Percentiles rank a stretch among this genome's conserved stretches.
These are phyloP conservation scores for Plotosus lineatus DNA, from an alignment of 2,113 vertebrate genomes.

Conservation along the genomic window DNA sequence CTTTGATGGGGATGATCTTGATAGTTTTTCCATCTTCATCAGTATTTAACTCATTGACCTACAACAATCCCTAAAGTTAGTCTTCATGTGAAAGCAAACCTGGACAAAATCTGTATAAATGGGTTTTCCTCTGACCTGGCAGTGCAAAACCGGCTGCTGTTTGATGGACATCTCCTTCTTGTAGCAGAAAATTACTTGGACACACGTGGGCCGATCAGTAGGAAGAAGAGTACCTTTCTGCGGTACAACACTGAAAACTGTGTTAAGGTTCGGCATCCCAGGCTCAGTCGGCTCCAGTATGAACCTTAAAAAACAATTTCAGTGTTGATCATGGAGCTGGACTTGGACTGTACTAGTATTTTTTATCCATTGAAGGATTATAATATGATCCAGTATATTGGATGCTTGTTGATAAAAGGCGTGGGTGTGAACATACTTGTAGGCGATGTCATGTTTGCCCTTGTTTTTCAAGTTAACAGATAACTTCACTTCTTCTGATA, in stretches of 20 bases:
- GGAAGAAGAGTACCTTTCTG: constrained; percentile 69
- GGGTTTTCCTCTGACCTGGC: constrained; percentile 73
- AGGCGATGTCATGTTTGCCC: constrained; percentile 82
- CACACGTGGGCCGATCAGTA: constrained; percentile 62
- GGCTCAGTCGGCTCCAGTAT: constrained; percentile 59
- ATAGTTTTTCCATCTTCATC: constrained; percentile 70
- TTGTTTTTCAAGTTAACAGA: constrained; percentile 82
- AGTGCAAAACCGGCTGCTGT: constrained; percentile 77
- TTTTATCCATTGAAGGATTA: neutral
- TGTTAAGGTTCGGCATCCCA: constrained; percentile 57
- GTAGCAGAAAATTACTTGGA: constrained; percentile 77
- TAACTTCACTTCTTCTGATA: constrained; percentile 75
- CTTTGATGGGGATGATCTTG: constrained; percentile 71
- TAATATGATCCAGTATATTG: constrained; percentile 14
- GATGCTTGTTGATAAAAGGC: neutral
- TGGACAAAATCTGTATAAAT: neutral
- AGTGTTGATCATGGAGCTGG: neutral
- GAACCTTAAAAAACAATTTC: constrained; percentile 73
- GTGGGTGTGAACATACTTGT: constrained; percentile 74
- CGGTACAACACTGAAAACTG: constrained; percentile 78
- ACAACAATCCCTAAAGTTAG: constrained; percentile 4
- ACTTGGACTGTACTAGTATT: neutral
- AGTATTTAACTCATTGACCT: constrained; percentile 83
- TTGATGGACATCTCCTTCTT: constrained; percentile 73
- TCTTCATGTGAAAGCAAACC: neutral